Evolutionary conservation across 2,888 invertebrate species (phyloP).

Genomic region (Unio delphinus): DNA sequence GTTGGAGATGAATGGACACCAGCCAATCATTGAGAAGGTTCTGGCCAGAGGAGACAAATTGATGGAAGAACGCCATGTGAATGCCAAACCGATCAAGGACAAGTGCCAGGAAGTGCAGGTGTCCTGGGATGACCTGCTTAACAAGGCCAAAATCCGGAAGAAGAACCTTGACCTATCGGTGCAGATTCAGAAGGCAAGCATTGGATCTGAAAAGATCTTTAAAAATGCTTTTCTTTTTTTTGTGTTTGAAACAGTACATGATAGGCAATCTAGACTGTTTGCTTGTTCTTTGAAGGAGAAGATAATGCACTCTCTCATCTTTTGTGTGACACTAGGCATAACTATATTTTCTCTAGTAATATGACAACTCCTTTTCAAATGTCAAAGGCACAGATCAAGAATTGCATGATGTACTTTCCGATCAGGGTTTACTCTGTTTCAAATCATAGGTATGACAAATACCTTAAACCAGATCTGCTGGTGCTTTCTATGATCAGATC

Average conservation of each 20-base stretch:
- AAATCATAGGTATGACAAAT: too few relatives aligned
- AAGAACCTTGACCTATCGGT: conserved; percentile 87
- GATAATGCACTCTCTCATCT: too few relatives aligned
- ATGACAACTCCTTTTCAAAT: too few relatives aligned
- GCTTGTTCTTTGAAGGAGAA: too few relatives aligned
- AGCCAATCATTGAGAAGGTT: conserved; percentile 87
- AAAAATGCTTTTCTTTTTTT: conserved; percentile 1
- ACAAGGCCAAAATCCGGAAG: conserved; percentile 81
- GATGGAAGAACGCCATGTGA: conserved; percentile 84
- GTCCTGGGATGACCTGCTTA: conserved; percentile 83
- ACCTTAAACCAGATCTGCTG: too few relatives aligned
- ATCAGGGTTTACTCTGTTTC: too few relatives aligned
- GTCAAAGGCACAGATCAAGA: too few relatives aligned
- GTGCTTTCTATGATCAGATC: too few relatives aligned
- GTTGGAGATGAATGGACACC: conserved; percentile 89
- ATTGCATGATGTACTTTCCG: too few relatives aligned
- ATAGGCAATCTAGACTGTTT: too few relatives aligned
- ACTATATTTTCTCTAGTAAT: too few relatives aligned
- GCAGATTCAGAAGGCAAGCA: conserved; percentile 83
- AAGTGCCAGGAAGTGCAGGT: conserved; percentile 82
- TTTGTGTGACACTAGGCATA: not conserved
- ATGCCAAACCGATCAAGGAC: conserved; percentile 83
- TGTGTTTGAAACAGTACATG: too few relatives aligned
- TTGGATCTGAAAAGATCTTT: not conserved
- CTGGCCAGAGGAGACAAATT: conserved; percentile 84